Conservation (phyloP, 2,888 invertebrate species). For the Pogonocherus hispidulus region DNA sequence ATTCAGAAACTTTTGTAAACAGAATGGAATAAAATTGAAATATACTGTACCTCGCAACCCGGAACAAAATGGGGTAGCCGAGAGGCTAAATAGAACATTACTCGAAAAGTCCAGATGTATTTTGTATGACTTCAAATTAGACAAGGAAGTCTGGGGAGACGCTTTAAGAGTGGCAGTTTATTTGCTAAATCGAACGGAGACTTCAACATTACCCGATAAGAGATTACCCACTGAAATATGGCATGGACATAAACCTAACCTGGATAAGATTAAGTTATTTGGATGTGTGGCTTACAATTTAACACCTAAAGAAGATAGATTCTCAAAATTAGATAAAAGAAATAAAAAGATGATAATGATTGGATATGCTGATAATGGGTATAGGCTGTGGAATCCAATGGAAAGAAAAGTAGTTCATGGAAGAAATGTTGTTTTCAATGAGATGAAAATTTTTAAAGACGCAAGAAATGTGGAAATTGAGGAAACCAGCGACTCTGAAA, state of each 20-base stretch:
- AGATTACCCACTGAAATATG: conserved; percentile 39
- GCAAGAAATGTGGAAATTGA: conserved; percentile 2
- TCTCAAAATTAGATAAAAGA: conserved; percentile 55
- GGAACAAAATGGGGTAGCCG: not conserved
- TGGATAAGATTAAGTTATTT: conserved; percentile 57
- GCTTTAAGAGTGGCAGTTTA: not conserved
- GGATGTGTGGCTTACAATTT: conserved; percentile 54
- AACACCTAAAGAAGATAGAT: conserved; percentile 43
- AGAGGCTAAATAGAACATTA: not conserved
- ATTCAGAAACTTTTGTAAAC: not conserved
- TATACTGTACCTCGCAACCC: not conserved
- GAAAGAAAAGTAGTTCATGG: conserved; percentile 29
- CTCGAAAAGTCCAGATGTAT: conserved; percentile 3
- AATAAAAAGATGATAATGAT: conserved; percentile 50
- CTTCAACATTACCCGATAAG: conserved; percentile 51
- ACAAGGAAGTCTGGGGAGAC: conserved; percentile 10
- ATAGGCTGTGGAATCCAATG: conserved; percentile 36
- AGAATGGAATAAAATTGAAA: conserved; percentile 3
- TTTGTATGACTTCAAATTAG: not conserved
- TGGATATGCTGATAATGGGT: conserved; percentile 43
- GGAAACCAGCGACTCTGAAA: not conserved
- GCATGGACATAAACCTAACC: conserved; percentile 50
- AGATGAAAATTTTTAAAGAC: conserved; percentile 21
- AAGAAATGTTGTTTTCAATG: conserved; percentile 42
- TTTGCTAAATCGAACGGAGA: conserved; percentile 11